phyloP scores from a whole-genome alignment of 2,113 vertebrate genomes.

The human region DNA sequence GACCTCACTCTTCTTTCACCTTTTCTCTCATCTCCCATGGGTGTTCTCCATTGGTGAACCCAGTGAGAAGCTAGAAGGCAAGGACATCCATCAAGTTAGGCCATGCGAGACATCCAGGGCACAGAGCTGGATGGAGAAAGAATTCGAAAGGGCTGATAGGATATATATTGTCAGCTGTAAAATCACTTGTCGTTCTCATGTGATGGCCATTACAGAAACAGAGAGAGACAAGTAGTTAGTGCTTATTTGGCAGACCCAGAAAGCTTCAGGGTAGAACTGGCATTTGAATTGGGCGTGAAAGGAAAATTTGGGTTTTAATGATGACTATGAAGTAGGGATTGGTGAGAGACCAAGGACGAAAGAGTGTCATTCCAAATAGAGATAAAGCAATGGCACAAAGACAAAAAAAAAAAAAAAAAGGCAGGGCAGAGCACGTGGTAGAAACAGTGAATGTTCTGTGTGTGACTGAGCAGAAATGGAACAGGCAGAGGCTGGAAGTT shows the following conservation, averaged over 20 bases:
- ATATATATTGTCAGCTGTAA: background rate
- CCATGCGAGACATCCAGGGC: background rate
- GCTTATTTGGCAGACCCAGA: background rate
- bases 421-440: background rate
- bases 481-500: background rate
- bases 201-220: background rate
- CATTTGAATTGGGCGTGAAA: background rate
- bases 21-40: background rate
- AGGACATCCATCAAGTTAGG: background rate
- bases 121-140: background rate
- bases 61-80: background rate
- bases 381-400: background rate
- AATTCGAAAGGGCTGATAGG: background rate
- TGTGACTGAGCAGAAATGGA: background rate
- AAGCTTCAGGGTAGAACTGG: background rate
- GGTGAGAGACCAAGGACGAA: background rate
- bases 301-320: background rate
- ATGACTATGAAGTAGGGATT: background rate
- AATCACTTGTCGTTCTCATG: background rate
- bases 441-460: background rate
- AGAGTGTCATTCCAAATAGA: background rate
- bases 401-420: background rate
- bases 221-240: background rate
- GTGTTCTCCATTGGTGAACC: background rate
- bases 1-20: background rate